phyloP scores from a whole-genome alignment of 2,888 invertebrate genomes.

The Synanthedon vespiformis region DNA sequence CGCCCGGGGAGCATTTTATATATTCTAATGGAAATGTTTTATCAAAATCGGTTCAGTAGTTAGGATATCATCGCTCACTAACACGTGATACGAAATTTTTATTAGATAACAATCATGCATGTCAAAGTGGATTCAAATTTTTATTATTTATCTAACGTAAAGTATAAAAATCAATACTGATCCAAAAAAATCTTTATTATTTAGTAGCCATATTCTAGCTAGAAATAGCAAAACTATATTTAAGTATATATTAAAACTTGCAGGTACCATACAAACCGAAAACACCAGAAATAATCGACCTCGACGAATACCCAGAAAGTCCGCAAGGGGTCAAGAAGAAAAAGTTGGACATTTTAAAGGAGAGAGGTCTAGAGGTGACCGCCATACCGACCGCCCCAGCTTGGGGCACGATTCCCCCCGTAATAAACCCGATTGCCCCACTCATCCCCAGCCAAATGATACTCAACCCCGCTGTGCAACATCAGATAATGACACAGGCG shows the following conservation, averaged over 20 bases:
- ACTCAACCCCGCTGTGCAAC: slow-evolving; percentile 48
- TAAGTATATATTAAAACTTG: slow-evolving; percentile 1
- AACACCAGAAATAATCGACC: slow-evolving; percentile 74
- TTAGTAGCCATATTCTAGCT: no score
- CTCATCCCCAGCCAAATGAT: slow-evolving; percentile 22
- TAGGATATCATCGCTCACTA: no score
- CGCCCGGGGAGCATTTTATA: no score
- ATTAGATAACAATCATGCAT: no score
- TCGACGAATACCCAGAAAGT: slow-evolving; percentile 69
- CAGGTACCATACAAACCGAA: slow-evolving; percentile 73
- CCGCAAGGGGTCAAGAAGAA: slow-evolving; percentile 71
- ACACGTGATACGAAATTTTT: no score
- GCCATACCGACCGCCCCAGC: slow-evolving; percentile 59
- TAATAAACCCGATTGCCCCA: slow-evolving; percentile 16
- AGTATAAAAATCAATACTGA: no score
- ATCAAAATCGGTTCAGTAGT: no score
- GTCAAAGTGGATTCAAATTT: no score
- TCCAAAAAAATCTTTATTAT: no score
- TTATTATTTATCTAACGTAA: no score
- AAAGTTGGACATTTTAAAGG: slow-evolving; percentile 80
- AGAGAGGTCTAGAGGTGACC: slow-evolving; percentile 81
- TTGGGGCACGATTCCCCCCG: slow-evolving; percentile 14
- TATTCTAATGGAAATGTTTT: no score
- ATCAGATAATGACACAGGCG: slow-evolving; percentile 61
- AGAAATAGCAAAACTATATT: no score